Conservation (phyloP, 2,888 invertebrate genomes). For the Pseudococcus jackbeardsleyi region DNA sequence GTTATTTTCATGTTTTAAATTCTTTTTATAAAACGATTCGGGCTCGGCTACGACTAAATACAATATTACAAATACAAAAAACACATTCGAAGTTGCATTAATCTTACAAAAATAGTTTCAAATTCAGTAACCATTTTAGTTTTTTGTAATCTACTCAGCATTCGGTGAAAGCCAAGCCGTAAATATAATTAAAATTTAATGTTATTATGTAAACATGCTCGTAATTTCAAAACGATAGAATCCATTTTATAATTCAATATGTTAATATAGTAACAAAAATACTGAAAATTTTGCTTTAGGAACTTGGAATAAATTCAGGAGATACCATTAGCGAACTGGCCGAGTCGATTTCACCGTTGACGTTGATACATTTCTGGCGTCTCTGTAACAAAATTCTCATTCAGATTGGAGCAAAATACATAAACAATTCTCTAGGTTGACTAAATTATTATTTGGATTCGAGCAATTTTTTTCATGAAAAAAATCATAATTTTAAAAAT, state of each 20-base stretch:
- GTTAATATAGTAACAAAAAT: neutral
- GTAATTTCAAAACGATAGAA: conserved; percentile 7
- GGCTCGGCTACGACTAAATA: no score
- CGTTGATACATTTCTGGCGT: neutral
- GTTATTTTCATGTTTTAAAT: neutral
- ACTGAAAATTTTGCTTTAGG: conserved; percentile 61
- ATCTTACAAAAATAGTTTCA: no score
- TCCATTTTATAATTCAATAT: neutral
- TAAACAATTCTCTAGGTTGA: neutral
- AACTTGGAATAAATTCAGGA: conserved; percentile 12
- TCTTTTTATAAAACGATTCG: neutral
- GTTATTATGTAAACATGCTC: conserved; percentile 16
- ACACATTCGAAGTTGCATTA: no score
- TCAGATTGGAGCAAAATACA: neutral
- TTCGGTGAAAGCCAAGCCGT: no score
- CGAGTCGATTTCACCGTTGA: neutral
- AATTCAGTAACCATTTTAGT: no score
- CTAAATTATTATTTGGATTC: neutral
- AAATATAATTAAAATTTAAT: neutral
- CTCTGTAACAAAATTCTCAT: neutral
- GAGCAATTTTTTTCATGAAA: neutral
- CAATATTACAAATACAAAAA: no score
- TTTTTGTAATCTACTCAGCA: no score
- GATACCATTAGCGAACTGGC: neutral
- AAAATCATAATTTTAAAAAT: neutral